These are phyloP conservation scores for Homarus gammarus DNA, from an alignment of 2,888 invertebrate genomes.

Conservation along the genomic window DNA sequence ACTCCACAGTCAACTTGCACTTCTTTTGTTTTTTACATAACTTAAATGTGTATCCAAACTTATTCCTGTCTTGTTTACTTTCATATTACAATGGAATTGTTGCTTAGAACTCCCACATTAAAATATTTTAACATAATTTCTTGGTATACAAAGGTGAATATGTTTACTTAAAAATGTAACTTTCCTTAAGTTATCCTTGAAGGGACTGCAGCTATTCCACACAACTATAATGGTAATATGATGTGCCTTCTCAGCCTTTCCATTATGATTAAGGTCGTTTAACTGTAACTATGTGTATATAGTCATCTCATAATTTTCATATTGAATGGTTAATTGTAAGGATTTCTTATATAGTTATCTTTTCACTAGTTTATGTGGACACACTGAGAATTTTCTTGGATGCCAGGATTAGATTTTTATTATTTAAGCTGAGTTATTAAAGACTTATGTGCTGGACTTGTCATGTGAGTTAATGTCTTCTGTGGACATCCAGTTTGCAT, in stretches of 20 bases:
- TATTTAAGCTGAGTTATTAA: not conserved
- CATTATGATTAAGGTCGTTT: not conserved
- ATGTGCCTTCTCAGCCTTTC: slow-evolving; percentile 53
- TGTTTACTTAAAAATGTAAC: not conserved
- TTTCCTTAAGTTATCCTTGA: not conserved
- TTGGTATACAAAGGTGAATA: not conserved
- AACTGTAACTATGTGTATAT: slow-evolving; percentile 49
- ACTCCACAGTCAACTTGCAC: slow-evolving; percentile 37
- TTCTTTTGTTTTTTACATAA: not conserved
- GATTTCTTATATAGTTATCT: not conserved
- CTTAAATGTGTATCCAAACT: not conserved
- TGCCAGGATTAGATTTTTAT: not conserved
- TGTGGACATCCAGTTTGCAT: not conserved
- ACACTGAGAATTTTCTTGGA: not conserved
- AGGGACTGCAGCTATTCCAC: slow-evolving; percentile 10
- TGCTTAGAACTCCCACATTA: not conserved
- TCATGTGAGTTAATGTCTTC: not conserved
- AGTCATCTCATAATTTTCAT: slow-evolving; percentile 38
- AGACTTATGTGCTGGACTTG: not conserved
- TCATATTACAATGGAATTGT: not conserved
- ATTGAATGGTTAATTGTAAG: slow-evolving; percentile 50
- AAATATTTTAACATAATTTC: not conserved
- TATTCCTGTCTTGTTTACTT: slow-evolving; percentile 12
- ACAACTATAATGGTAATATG: slow-evolving; percentile 1
- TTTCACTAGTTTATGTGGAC: not conserved